Evolutionary conservation across 2,888 invertebrate species (phyloP).

Genomic region (Cheilosia vulpina): DNA sequence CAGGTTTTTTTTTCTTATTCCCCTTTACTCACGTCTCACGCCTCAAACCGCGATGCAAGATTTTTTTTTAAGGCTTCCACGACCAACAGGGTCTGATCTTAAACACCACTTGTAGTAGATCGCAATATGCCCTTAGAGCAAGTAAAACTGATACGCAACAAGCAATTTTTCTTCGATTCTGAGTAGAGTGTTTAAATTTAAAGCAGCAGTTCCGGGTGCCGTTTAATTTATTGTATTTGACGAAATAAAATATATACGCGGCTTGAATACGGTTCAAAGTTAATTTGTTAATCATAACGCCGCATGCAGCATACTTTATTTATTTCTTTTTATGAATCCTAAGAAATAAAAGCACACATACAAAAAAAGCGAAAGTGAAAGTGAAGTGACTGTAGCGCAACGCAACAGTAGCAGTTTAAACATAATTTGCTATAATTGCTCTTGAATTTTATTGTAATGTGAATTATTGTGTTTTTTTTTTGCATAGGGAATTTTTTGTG

Average conservation of each 20-base stretch:
- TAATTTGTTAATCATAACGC: constrained; percentile 36
- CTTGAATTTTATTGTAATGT: constrained; percentile 8
- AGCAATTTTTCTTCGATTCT: not conserved
- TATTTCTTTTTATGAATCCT: not conserved
- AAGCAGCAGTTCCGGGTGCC: constrained; percentile 39
- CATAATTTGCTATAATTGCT: constrained; percentile 4
- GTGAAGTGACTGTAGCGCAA: constrained; percentile 55
- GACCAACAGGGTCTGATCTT: not conserved
- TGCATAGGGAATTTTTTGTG: not conserved
- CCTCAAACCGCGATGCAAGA: not conserved
- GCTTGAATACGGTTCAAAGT: constrained; percentile 41
- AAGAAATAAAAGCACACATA: not conserved
- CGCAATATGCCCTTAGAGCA: constrained; percentile 23
- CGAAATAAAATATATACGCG: constrained; percentile 36
- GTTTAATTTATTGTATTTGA: not conserved
- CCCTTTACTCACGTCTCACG: not conserved
- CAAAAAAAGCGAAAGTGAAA: constrained; percentile 68
- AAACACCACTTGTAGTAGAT: not conserved
- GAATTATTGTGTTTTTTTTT: constrained; percentile 27
- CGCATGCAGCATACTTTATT: constrained; percentile 29
- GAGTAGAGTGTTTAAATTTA: not conserved
- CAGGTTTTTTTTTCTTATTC: constrained; percentile 13
- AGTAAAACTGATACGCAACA: not conserved
- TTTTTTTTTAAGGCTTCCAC: constrained; percentile 6
- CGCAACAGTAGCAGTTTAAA: constrained; percentile 10